These are phyloP conservation scores for Drosophila cardini DNA, from an alignment of 1,140 invertebrate genomes.

Conservation along the genomic window DNA sequence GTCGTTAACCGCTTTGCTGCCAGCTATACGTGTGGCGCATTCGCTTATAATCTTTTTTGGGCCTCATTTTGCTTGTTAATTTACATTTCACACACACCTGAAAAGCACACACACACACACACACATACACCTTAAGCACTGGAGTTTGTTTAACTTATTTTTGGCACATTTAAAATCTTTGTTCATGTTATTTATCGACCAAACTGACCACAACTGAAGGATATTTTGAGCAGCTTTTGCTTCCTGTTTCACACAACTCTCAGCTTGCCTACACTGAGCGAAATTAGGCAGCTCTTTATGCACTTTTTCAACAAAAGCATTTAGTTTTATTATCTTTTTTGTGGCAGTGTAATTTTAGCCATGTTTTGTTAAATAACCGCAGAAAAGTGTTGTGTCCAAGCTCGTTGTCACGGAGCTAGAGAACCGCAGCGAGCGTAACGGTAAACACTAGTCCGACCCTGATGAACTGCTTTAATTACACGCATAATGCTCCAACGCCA, in stretches of 20 bases:
- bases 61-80: conserved; percentile 67
- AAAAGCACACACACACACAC: conserved; percentile 9
- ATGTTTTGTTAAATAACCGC: conserved; percentile 11
- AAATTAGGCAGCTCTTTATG: background rate
- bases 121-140: conserved; percentile 5
- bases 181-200: conserved; percentile 5
- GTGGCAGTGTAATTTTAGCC: background rate
- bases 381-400: conserved; percentile 11
- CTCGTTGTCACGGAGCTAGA: conserved; percentile 55
- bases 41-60: conserved; percentile 12
- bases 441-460: conserved; percentile 58
- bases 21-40: conserved; percentile 62
- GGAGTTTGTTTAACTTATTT: conserved; percentile 15
- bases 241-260: conserved; percentile 42
- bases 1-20: conserved; percentile 35
- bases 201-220: conserved; percentile 6
- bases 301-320: background rate
- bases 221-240: conserved; percentile 22
- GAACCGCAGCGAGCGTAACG: conserved; percentile 58
- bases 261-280: conserved; percentile 16
- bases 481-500: conserved; percentile 60
- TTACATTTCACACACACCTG: conserved; percentile 75
- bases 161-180: background rate
- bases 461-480: conserved; percentile 69
- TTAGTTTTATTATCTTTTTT: background rate